A percentile compares a stretch with the other conserved stretches of the same genome.
Conservation (phyloP, 2,113 vertebrate genomes). For the Ceyx margarethae region DNA sequence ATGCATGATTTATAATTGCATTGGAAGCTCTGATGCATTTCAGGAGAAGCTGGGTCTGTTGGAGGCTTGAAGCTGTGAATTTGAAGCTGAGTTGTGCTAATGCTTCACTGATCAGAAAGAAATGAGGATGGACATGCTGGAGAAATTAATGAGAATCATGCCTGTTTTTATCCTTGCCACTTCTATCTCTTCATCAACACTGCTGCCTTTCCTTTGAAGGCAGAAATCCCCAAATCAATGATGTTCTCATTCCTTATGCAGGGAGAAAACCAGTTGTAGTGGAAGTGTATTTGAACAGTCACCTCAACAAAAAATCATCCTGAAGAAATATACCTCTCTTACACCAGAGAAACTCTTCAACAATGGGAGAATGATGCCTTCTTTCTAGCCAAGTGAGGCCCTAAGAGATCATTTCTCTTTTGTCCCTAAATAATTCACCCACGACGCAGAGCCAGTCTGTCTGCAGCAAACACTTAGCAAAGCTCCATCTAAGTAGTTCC, state of each 20-base stretch:
- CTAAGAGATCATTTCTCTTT: background rate
- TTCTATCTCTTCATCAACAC: background rate
- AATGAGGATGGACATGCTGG: background rate
- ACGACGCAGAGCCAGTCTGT: background rate
- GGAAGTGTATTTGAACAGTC: background rate
- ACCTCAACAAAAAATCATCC: background rate
- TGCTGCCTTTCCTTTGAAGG: background rate
- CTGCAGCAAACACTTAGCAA: background rate
- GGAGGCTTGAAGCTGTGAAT: conserved; percentile 11
- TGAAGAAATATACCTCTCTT: background rate
- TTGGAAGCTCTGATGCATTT: conserved; percentile 4
- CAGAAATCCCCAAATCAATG: background rate
- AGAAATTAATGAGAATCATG: background rate
- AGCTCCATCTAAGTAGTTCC: background rate
- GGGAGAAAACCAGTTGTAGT: background rate
- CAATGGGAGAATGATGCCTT: background rate
- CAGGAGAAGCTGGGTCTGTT: background rate
- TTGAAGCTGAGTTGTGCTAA: background rate
- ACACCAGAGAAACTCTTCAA: background rate
- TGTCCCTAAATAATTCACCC: background rate
- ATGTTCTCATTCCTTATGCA: background rate
- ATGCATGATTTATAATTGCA: background rate
- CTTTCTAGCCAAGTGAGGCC: background rate
- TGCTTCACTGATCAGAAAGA: background rate
- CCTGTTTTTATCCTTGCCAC: background rate